Evolutionary conservation across 2,888 invertebrate species (phyloP).

Genomic region (Eugnorisma glareosa): DNA sequence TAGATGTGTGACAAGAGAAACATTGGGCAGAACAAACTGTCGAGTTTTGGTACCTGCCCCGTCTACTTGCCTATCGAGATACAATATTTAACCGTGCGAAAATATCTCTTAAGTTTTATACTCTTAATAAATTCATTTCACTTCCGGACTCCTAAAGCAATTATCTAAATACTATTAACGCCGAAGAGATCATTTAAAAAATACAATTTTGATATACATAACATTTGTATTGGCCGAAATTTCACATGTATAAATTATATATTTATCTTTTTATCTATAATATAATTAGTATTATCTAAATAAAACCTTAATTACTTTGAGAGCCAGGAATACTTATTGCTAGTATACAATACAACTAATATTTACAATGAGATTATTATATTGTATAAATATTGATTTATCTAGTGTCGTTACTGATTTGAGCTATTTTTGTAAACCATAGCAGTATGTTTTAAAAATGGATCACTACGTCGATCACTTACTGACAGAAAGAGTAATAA

Average conservation of each 20-base stretch:
- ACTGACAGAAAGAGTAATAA: constrained; percentile 67
- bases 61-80: constrained; percentile 80
- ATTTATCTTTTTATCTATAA: constrained; percentile 77
- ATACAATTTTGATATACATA: constrained; percentile 90
- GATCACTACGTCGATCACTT: constrained; percentile 72
- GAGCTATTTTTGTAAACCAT: constrained; percentile 85
- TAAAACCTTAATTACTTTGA: constrained; percentile 89
- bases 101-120: constrained; percentile 88
- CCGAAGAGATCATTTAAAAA: constrained; percentile 90
- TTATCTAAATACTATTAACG: constrained; percentile 86
- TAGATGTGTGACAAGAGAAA: constrained; percentile 19
- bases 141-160: constrained; percentile 90
- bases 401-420: constrained; percentile 89
- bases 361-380: constrained; percentile 89
- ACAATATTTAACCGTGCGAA: constrained; percentile 89
- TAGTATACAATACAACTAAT: constrained; percentile 83
- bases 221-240: constrained; percentile 89
- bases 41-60: constrained; percentile 69
- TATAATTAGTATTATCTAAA: constrained; percentile 84
- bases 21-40: constrained; percentile 49
- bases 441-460: constrained; percentile 71
- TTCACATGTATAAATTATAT: constrained; percentile 85
- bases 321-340: constrained; percentile 89
- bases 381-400: constrained; percentile 87
- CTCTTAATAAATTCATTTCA: constrained; percentile 89